phyloP scores from a whole-genome alignment of 2,797 vertebrate genomes.

The Bryconaethiops microstoma region DNA sequence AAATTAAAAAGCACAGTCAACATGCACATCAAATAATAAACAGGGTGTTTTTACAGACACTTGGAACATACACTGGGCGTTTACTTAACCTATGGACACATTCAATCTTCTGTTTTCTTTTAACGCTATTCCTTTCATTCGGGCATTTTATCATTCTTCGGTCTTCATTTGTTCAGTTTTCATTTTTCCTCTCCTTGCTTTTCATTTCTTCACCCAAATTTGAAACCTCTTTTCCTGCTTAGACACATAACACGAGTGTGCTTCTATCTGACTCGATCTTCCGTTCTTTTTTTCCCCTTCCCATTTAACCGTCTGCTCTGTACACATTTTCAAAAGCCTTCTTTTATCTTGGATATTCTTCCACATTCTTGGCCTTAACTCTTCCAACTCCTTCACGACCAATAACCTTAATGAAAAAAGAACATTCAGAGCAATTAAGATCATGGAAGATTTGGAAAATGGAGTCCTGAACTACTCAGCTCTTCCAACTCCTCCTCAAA shows the following conservation, averaged over 20 bases:
- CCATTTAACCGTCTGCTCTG: constrained; percentile 97
- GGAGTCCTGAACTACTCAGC: constrained; percentile 42
- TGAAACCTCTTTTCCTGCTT: constrained; percentile 85
- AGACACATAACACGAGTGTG: constrained; percentile 91
- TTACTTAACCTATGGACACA: constrained; percentile 99
- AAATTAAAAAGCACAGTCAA: constrained; percentile 76
- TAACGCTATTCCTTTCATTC: constrained; percentile 93
- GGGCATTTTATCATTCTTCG: constrained; percentile 97
- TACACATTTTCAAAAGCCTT: constrained; percentile 98
- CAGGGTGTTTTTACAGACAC: constrained; percentile 88
- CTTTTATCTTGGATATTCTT: constrained; percentile 99
- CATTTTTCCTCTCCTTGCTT: constrained; percentile 94
- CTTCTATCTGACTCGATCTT: constrained; percentile 98
- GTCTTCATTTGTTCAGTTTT: constrained; percentile 98
- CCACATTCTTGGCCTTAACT: constrained; percentile 99
- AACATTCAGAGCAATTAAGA: constrained; percentile 99
- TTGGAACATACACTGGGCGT: constrained; percentile 95
- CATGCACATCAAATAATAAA: constrained; percentile 90
- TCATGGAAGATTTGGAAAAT: constrained; percentile 74
- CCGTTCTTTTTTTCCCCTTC: constrained; percentile 94
- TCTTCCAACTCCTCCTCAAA: constrained; percentile 44
- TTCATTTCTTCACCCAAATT: constrained; percentile 83
- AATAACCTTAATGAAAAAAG: constrained; percentile 99
- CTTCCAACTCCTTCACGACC: constrained; percentile 98
- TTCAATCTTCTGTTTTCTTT: constrained; percentile 99